Percentiles rank a stretch among this genome's conserved stretches.
These are phyloP conservation scores for Drosophila quasianomalipes DNA, from an alignment of 2,888 invertebrate species.

Conservation along the genomic window DNA sequence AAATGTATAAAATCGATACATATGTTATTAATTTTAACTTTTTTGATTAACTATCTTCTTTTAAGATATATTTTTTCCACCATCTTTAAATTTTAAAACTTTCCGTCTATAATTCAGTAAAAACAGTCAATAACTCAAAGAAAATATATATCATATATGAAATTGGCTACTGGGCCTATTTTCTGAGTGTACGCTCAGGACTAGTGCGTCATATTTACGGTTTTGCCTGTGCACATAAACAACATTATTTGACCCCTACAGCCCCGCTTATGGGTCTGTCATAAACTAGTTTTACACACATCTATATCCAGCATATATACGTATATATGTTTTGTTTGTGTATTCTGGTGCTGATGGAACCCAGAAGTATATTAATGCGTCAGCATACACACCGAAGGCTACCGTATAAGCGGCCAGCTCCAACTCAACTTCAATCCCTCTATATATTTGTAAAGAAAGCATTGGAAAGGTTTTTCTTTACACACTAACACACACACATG, in stretches of 20 bases:
- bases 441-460: constrained; percentile 55
- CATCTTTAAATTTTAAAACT: background rate
- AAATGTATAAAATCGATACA: background rate
- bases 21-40: background rate
- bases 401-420: constrained; percentile 19
- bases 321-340: constrained; percentile 22
- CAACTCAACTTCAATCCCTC: constrained; percentile 12
- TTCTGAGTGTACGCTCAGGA: constrained; percentile 8
- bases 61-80: background rate
- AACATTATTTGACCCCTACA: constrained; percentile 72
- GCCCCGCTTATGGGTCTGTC: constrained; percentile 49
- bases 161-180: background rate
- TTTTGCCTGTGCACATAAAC: constrained; percentile 73
- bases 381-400: constrained; percentile 51
- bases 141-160: background rate
- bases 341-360: constrained; percentile 17
- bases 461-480: constrained; percentile 63
- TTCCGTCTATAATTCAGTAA: background rate
- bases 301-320: constrained; percentile 53
- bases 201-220: constrained; percentile 76
- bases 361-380: constrained; percentile 70
- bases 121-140: background rate
- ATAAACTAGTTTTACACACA: constrained; percentile 80
- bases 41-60: background rate
- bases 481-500: constrained; percentile 14